Percentiles rank a stretch among this genome's conserved stretches.
These are phyloP conservation scores for Drosophila prosaltans DNA, from an alignment of 1,140 invertebrate species.

Conservation along the genomic window DNA sequence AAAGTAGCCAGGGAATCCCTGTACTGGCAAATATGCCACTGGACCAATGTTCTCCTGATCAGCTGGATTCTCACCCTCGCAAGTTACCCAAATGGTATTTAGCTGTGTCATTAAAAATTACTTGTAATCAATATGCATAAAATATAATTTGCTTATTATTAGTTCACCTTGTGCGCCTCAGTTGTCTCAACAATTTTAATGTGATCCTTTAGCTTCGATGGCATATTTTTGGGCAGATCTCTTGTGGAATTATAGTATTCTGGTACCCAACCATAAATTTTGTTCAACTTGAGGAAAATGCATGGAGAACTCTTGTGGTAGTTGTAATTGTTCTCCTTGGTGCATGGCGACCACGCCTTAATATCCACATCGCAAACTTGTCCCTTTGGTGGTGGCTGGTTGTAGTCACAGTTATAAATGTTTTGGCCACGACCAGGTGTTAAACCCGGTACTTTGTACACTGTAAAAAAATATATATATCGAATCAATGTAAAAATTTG, in stretches of 20 bases:
- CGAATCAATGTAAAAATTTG: too few species aligned
- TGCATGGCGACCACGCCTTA: slow-evolving; percentile 86
- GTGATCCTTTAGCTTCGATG: slow-evolving; percentile 85
- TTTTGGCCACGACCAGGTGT: slow-evolving; percentile 87
- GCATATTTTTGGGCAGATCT: slow-evolving; percentile 87
- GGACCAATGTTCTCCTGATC: slow-evolving; percentile 94
- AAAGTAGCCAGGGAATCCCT: slow-evolving; percentile 92
- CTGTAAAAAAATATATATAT: slow-evolving; percentile 76
- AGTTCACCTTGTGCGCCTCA: slow-evolving; percentile 63
- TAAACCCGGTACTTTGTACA: slow-evolving; percentile 87
- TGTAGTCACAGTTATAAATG: slow-evolving; percentile 87
- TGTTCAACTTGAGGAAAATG: slow-evolving; percentile 92
- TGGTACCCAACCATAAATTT: slow-evolving; percentile 91
- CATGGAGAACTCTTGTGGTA: slow-evolving; percentile 91
- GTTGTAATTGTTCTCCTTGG: slow-evolving; percentile 88
- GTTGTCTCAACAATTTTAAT: slow-evolving; percentile 66
- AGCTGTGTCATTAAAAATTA: slow-evolving; percentile 83
- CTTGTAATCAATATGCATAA: neutral
- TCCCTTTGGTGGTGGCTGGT: slow-evolving; percentile 85
- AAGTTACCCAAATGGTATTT: slow-evolving; percentile 93
- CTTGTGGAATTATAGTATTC: slow-evolving; percentile 87
- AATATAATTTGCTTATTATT: neutral
- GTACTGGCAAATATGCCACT: slow-evolving; percentile 88
- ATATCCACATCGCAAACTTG: slow-evolving; percentile 90
- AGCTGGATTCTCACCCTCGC: slow-evolving; percentile 94